phyloP scores from a whole-genome alignment of 37 sponge, comb jelly and placozoan species.

The Agelas oroides region DNA sequence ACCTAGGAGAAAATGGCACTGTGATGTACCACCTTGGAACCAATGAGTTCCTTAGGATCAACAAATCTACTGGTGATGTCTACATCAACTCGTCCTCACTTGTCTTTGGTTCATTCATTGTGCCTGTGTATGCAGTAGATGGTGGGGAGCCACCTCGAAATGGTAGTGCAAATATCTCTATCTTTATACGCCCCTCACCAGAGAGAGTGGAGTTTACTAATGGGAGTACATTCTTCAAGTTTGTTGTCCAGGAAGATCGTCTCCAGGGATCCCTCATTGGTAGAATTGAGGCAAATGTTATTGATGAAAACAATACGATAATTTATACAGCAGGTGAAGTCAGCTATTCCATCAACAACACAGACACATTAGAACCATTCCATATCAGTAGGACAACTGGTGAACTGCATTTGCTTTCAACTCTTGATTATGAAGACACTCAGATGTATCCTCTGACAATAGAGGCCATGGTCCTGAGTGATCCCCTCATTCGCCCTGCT shows the following conservation, averaged over 20 bases:
- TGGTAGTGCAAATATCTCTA: neutral
- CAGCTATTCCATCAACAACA: conserved; percentile 4
- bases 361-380: neutral
- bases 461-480: neutral
- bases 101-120: neutral
- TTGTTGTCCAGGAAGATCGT: conserved; percentile 10
- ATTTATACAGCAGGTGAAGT: neutral
- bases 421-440: conserved; percentile 38
- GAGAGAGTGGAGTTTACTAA: conserved; percentile 2
- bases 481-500: neutral
- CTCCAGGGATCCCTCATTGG: conserved; percentile 19
- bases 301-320: conserved; percentile 16
- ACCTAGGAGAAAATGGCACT: conserved; percentile 36
- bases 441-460: conserved; percentile 1
- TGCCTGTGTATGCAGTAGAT: conserved; percentile 59
- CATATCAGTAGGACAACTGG: conserved; percentile 11
- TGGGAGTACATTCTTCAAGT: neutral
- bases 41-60: conserved; percentile 35
- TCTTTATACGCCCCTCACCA: conserved; percentile 45
- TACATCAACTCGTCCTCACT: conserved; percentile 2
- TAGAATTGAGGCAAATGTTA: conserved; percentile 10
- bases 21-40: conserved; percentile 23
- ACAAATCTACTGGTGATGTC: conserved; percentile 57
- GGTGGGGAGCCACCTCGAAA: conserved; percentile 20
- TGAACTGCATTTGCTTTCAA: conserved; percentile 6